Conservation (phyloP, 2,797 vertebrate species). For the Pangasius sanitwongsei region DNA sequence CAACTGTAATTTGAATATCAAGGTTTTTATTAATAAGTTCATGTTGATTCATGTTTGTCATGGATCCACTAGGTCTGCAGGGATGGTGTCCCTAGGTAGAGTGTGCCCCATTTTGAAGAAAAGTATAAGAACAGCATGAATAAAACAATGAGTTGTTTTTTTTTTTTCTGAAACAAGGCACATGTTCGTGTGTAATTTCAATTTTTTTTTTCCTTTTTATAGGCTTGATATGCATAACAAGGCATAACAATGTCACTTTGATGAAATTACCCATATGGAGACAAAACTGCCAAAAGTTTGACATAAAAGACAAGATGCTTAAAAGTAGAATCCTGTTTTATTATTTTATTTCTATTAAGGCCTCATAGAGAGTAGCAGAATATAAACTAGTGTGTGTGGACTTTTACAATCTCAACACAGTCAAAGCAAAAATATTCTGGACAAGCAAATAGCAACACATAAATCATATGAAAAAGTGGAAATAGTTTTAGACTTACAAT, state of each 20-base stretch:
- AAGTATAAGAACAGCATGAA: slow-evolving; percentile 68
- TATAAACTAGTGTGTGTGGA: slow-evolving; percentile 67
- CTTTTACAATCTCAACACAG: slow-evolving; percentile 3
- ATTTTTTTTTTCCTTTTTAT: slow-evolving; percentile 54
- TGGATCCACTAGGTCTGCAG: slow-evolving; percentile 61
- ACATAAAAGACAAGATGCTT: slow-evolving; percentile 43
- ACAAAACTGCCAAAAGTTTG: slow-evolving; percentile 57
- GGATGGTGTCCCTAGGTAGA: slow-evolving; percentile 60
- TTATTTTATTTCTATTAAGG: slow-evolving; percentile 83
- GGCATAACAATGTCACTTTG: slow-evolving; percentile 59
- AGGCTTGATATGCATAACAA: slow-evolving; percentile 65
- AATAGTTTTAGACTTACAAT: neutral
- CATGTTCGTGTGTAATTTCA: slow-evolving; percentile 59
- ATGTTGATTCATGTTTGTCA: slow-evolving; percentile 69
- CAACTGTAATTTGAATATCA: slow-evolving; percentile 61
- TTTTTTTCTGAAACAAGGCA: slow-evolving; percentile 45
- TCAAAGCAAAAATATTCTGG: slow-evolving; percentile 1
- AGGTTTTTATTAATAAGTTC: slow-evolving; percentile 66
- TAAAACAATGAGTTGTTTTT: slow-evolving; percentile 60
- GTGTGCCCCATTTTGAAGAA: slow-evolving; percentile 57
- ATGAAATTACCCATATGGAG: slow-evolving; percentile 60
- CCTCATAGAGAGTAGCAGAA: slow-evolving; percentile 79
- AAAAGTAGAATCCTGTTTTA: slow-evolving; percentile 68
- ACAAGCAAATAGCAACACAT: neutral
- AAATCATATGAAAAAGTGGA: neutral